A percentile compares a stretch with the other conserved stretches of the same genome.
Conservation (phyloP, 1,140 invertebrate species). For the Apis florea region DNA sequence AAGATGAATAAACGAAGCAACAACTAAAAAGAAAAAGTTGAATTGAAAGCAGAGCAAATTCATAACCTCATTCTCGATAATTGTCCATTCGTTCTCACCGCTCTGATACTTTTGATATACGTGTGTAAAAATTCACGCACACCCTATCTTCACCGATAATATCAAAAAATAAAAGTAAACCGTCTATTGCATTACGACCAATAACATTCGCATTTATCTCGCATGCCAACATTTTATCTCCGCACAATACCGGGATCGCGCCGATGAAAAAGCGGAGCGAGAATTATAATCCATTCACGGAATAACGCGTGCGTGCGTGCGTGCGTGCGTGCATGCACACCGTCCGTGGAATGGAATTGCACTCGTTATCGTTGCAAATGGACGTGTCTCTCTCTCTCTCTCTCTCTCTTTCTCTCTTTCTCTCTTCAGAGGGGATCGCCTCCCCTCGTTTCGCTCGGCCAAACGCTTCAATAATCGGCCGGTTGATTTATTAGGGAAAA, state of each 20-base stretch:
- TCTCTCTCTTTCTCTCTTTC: background rate
- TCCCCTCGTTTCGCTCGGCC: background rate
- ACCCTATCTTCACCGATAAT: background rate
- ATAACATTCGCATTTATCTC: background rate
- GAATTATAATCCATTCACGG: slow-evolving; percentile 37
- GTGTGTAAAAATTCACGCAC: background rate
- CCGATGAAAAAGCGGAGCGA: slow-evolving; percentile 10
- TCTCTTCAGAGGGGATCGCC: background rate
- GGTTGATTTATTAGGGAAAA: slow-evolving; percentile 47
- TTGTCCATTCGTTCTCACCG: too few species aligned
- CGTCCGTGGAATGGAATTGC: slow-evolving; percentile 24
- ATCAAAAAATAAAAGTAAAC: background rate
- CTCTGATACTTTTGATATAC: too few species aligned
- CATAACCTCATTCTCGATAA: too few species aligned
- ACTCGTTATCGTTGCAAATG: slow-evolving; percentile 37
- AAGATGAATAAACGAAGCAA: too few species aligned
- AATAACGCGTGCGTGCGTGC: background rate
- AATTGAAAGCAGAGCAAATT: too few species aligned
- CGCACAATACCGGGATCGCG: slow-evolving; percentile 1
- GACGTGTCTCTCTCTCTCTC: background rate
- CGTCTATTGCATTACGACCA: background rate
- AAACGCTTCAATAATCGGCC: slow-evolving; percentile 28
- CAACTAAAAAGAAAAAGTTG: too few species aligned
- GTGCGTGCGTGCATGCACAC: background rate
- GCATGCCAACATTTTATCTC: background rate